Evolutionary conservation across 2,888 invertebrate genomes (phyloP).

Genomic region (Eustalomyia histrio): DNA sequence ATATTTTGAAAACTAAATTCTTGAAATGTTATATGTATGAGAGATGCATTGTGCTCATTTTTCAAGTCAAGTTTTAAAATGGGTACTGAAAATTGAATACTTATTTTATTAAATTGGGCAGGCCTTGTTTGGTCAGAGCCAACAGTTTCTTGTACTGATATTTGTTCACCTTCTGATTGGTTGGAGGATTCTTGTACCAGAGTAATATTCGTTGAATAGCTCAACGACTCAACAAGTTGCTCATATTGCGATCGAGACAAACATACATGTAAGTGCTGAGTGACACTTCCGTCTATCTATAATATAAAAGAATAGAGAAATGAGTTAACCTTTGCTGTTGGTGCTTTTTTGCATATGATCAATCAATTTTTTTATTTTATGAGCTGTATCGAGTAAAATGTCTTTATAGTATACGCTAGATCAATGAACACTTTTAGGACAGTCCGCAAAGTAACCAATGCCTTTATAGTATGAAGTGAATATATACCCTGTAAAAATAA

Average conservation of each 20-base stretch:
- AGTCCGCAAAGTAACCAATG: no score
- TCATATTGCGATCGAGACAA: conserved; percentile 93
- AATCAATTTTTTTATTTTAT: no score
- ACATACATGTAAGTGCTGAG: conserved; percentile 91
- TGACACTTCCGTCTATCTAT: conserved; percentile 87
- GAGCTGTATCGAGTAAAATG: no score
- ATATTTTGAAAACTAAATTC: conserved; percentile 90
- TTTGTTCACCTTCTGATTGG: background rate
- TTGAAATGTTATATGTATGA: conserved; percentile 92
- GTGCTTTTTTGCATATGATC: no score
- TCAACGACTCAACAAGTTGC: conserved; percentile 88
- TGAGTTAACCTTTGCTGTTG: no score
- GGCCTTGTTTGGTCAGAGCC: background rate
- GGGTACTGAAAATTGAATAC: conserved; percentile 86
- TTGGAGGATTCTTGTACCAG: conserved; percentile 15
- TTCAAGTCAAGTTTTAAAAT: conserved; percentile 87
- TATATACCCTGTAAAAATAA: no score
- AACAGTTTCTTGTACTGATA: background rate
- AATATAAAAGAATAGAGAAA: conserved; percentile 14
- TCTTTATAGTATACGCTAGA: no score
- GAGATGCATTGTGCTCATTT: conserved; percentile 86
- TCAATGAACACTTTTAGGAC: no score
- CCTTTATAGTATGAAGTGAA: no score
- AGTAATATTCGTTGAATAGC: conserved; percentile 70
- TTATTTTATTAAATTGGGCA: conserved; percentile 43